These are phyloP conservation scores for Lepisosteus osseus DNA, from an alignment of 2,113 vertebrate genomes.

Conservation along the genomic window DNA sequence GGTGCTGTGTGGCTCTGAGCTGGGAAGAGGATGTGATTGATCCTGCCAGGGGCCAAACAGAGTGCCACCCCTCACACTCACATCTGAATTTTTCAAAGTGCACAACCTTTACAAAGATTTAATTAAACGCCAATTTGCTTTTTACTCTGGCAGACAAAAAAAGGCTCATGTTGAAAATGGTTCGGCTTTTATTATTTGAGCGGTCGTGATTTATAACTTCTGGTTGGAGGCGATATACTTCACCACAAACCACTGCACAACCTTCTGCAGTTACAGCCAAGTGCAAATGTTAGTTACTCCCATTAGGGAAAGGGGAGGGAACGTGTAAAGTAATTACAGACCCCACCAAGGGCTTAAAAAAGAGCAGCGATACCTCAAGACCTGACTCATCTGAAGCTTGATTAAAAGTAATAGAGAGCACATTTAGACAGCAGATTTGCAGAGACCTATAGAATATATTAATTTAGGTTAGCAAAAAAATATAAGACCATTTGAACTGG, in stretches of 20 bases:
- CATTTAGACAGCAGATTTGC: background rate
- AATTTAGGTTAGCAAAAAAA: too few species aligned
- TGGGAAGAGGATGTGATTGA: too few species aligned
- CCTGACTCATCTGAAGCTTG: conserved; percentile 17
- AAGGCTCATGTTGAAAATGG: background rate
- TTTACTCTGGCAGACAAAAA: too few species aligned
- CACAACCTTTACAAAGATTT: too few species aligned
- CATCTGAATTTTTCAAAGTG: too few species aligned
- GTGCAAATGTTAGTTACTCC: conserved; percentile 7
- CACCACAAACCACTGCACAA: conserved; percentile 4
- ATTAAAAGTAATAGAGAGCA: conserved; percentile 14
- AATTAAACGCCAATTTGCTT: too few species aligned
- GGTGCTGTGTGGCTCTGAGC: too few species aligned
- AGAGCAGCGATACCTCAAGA: conserved; percentile 14
- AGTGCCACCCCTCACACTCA: too few species aligned
- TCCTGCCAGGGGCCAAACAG: too few species aligned
- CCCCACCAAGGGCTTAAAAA: background rate
- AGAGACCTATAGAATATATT: background rate
- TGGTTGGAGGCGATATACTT: conserved; percentile 3
- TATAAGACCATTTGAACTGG: too few species aligned
- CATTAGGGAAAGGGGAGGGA: conserved; percentile 26
- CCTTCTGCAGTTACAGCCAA: conserved; percentile 10
- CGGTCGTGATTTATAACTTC: background rate
- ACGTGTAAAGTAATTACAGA: conserved; percentile 22
- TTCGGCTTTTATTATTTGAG: background rate